Evolutionary conservation across 2,113 vertebrate species (phyloP), one percentile per base, ranked within the genome.

Genomic region (Abramis brama): DNA sequence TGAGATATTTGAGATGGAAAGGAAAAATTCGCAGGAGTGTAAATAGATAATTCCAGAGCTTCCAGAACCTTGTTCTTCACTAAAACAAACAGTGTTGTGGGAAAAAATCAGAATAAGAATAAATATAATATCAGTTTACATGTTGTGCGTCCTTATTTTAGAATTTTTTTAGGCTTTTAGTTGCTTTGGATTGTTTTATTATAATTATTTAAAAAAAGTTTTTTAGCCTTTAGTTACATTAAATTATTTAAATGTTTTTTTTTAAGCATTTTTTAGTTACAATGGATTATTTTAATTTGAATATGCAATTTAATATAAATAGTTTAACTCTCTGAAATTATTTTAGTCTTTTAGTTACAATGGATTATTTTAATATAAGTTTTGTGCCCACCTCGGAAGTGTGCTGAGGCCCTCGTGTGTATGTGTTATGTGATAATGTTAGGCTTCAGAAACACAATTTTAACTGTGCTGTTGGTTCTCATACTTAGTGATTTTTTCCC

Each of bases 401-500:
- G 5, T 71, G 68, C 68, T 21, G 19, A 36, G 7, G 15, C 15
- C 64, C 64, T 36, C 15, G 9, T 1, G 30, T 70, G 66, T 10
- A 59, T 70, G 30, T 70, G 66, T 70, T 36, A 17, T 10, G 19
- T 68, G 15, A 43, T 43, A 43, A 43, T 43, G 5, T 43, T 71
- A 73, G 70, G 21, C 21, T 73, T 39, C 21, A 71, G 19, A 73
- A n/a, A 73, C 21, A 23, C 9, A 23, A 43, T 71, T 76, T 76
- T 2, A 52, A 9, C 19, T 30, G 60, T 52, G 4, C 27, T 52
- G 19, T 30, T 27, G 1, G 62, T 21, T 82, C 25, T 66, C 79
- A 66, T 43, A 7, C 82, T 62, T 30, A 6, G 60, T 17, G 6
- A 90, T 91, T 36, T 13, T 25, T 88, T 92, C 8, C 7, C 92